Conservation (phyloP, 2,888 invertebrate species). For the Tiphia femorata region DNA sequence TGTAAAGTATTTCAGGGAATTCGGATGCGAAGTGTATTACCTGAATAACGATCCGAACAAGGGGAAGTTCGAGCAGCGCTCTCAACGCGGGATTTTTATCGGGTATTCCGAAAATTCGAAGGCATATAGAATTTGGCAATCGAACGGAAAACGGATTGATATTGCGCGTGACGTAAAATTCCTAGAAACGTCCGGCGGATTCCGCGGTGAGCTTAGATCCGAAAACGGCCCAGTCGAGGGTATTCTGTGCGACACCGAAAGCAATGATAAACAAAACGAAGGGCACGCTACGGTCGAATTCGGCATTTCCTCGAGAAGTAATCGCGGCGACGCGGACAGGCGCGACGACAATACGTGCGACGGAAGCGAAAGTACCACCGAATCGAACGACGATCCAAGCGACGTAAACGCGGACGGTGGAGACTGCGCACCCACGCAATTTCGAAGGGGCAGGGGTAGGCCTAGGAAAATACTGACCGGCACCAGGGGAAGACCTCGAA, state of each 20-base stretch:
- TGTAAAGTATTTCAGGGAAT: not conserved
- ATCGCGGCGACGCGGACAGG: not conserved
- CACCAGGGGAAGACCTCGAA: conserved; percentile 19
- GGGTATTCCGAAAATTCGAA: not conserved
- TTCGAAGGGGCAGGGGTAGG: conserved; percentile 17
- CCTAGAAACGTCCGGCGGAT: not conserved
- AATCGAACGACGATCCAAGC: conserved; percentile 4
- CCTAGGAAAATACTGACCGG: conserved; percentile 15
- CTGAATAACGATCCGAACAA: not conserved
- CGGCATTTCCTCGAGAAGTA: not conserved
- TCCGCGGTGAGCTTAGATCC: not conserved
- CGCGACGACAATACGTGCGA: too few species aligned
- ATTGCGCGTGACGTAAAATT: not conserved
- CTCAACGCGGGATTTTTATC: not conserved
- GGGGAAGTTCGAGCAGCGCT: not conserved
- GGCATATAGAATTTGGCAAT: not conserved
- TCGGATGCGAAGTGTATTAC: not conserved
- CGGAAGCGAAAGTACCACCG: too few species aligned
- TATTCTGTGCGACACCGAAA: too few species aligned
- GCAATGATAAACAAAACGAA: not conserved
- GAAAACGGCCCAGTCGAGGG: too few species aligned
- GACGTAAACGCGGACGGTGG: not conserved
- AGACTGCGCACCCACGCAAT: not conserved
- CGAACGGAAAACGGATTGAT: not conserved
- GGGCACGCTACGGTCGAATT: not conserved